Evolutionary conservation across 2,113 vertebrate genomes (phyloP), one percentile per base, ranked within the genome.

Genomic region (Nothoprocta perdicaria): DNA sequence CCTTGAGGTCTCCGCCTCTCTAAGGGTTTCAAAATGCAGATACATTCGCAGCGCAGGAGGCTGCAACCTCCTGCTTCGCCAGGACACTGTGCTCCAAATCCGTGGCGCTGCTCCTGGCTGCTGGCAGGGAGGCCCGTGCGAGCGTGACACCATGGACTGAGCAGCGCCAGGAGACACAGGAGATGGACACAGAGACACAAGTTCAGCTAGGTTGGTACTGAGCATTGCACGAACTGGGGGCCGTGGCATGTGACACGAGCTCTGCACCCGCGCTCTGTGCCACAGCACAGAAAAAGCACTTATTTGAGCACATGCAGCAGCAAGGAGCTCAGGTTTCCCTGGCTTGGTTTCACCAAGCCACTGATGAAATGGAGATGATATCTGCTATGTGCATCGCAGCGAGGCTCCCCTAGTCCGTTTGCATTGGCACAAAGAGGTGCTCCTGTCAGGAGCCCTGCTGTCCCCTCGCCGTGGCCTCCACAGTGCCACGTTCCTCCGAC

Each of bases 311-410:
- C 7, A 58, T 0, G 2, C 27, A 1, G 9, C 4, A 93, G 83
- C 16, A 35, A 33, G 33, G n/a, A 23, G 50, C 35, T 82, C 3
- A 1, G 58, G 74, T 74, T 43, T 23, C 65, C 85, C 41, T 89
- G 88, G 86, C 93, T 95, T 88, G 62, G 82, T 92, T 94, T 95
- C 92, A 74, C 88, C n/a, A n/a, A n/a, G n/a, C n/a, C 57, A 77
- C 65, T 24, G 16, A 88, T 46, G 24, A 80, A 92, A 88, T 0
- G 0, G 1, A 85, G 61, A 55, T 1, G 6, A 6, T 73, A 87
- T 31, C 46, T 71, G 41, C 68, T 50, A 31, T 1, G 2, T 67
- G 55, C 91, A 89, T 46, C 82, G 67, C 65, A 33, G 65, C 68
- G 86, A 83, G 27, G 27, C 40, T 95, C 66, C 46, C 24, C 10